phyloP scores from a whole-genome alignment of 2,113 vertebrate species.

The Orthochromis malagaraziensis region DNA sequence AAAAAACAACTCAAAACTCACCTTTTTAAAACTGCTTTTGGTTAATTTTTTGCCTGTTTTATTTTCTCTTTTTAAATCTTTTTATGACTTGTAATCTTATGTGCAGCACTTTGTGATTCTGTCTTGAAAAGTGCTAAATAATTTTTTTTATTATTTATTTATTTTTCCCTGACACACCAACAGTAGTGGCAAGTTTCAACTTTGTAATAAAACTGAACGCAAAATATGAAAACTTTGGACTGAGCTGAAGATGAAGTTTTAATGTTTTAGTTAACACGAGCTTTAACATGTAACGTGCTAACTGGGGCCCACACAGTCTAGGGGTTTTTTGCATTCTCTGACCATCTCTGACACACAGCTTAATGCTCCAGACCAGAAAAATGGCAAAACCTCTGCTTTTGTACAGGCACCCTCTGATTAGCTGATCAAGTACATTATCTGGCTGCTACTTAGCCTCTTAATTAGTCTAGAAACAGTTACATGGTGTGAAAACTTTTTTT shows the following conservation, averaged over 20 bases:
- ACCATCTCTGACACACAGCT: background rate
- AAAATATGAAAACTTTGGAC: background rate
- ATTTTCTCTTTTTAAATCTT: too few species aligned
- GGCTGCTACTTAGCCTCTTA: background rate
- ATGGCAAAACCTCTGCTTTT: background rate
- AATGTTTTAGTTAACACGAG: background rate
- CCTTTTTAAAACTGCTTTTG: too few species aligned
- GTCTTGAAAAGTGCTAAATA: too few species aligned
- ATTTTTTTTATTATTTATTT: too few species aligned
- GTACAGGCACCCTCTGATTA: background rate
- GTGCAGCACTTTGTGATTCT: too few species aligned
- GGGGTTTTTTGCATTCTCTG: background rate
- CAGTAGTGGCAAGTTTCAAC: background rate
- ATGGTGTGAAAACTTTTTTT: background rate
- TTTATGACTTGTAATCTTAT: too few species aligned
- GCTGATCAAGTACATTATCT: background rate
- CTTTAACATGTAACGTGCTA: background rate
- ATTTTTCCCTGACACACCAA: background rate
- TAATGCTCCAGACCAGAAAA: background rate
- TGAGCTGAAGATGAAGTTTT: background rate
- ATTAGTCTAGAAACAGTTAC: background rate
- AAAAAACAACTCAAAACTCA: too few species aligned
- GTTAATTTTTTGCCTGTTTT: too few species aligned
- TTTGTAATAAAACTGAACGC: background rate
- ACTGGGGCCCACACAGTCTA: background rate